Base-by-base conservation (phyloP, 2,888 invertebrate genomes). In the Diachrysia chrysitis region DNA sequence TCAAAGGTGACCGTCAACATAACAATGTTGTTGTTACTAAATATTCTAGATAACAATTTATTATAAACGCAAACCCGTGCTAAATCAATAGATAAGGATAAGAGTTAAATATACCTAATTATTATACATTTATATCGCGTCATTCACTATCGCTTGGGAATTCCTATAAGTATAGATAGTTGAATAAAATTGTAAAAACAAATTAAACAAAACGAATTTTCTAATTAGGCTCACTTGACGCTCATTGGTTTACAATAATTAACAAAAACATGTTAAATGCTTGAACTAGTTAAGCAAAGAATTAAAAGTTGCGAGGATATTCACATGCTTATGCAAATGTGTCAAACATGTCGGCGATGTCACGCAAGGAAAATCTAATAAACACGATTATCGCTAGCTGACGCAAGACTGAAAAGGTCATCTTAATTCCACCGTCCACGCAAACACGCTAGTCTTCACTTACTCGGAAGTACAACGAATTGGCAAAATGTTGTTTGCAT, bases 251-350 rank as follows among this genome's bases (percentile, higher is more conserved):
- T 19, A 21, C 48, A 51, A 51, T 21, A 19, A 51, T 51, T 51
- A 51, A 21, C 48, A 51, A 51, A 21, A 19, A 21, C 19, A 14
- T 51, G 48, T 21, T 21, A 21, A 73, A 65, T 67, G 57, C 69
- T 60, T 73, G 64, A 74, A 79, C 83, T 70, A 83, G 81, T 83
- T 78, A 79, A 76, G 66, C 82, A 81, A 78, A 83, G 79, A 89
- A 85, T 84, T 89, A 74, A 89, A 74, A 89, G 85, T 84, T 89
- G 87, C 85, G 83, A 85, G 84, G 85, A 88, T 86, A 85, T 87
- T 90, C 78, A 87, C 90, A 85, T 84, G 80, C 76, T 82, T 77
- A 82, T 90, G 89, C 85, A 86, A 90, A 91, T 84, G 83, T 84
- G 88, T 83, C 74, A 85, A 82, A 76, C 87, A 84, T 83, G 85